These are phyloP conservation scores for Petrolisthes manimaculis DNA, from an alignment of 2,888 invertebrate species.

Conservation along the genomic window DNA sequence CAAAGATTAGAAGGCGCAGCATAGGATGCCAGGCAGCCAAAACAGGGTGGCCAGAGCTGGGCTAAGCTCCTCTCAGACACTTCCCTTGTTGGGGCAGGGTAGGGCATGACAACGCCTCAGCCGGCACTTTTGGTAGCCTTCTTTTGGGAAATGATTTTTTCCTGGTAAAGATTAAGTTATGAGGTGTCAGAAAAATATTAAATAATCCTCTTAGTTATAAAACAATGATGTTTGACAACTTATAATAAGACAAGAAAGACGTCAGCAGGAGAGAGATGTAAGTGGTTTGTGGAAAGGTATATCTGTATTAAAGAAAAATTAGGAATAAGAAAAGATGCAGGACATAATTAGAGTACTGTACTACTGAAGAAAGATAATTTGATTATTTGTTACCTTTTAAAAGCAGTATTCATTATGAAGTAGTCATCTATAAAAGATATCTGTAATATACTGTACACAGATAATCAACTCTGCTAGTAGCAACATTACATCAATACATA, in stretches of 20 bases:
- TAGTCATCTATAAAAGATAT: too few relatives aligned
- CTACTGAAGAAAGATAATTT: too few relatives aligned
- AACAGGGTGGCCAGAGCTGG: slow-evolving; percentile 40
- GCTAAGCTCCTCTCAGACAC: slow-evolving; percentile 24
- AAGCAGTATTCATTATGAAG: too few relatives aligned
- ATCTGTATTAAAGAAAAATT: too few relatives aligned
- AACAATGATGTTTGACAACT: background rate
- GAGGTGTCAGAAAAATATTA: slow-evolving; percentile 30
- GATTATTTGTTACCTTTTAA: too few relatives aligned
- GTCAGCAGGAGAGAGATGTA: background rate
- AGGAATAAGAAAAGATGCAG: too few relatives aligned
- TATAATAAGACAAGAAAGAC: background rate
- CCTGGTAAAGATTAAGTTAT: slow-evolving; percentile 41
- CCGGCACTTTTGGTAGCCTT: slow-evolving; percentile 42
- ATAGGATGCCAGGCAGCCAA: slow-evolving; percentile 33
- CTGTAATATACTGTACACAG: too few relatives aligned
- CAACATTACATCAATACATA: too few relatives aligned
- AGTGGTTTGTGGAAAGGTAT: background rate
- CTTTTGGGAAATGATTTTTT: slow-evolving; percentile 50
- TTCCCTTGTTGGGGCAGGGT: slow-evolving; percentile 1
- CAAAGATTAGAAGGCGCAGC: slow-evolving; percentile 48
- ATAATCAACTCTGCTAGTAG: too few relatives aligned
- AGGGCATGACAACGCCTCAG: slow-evolving; percentile 19
- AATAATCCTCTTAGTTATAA: background rate
- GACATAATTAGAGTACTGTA: too few relatives aligned